Evolutionary conservation across 2,888 invertebrate species (phyloP), one percentile per base, ranked within the genome.

Genomic region (Ophioninae sp.): DNA sequence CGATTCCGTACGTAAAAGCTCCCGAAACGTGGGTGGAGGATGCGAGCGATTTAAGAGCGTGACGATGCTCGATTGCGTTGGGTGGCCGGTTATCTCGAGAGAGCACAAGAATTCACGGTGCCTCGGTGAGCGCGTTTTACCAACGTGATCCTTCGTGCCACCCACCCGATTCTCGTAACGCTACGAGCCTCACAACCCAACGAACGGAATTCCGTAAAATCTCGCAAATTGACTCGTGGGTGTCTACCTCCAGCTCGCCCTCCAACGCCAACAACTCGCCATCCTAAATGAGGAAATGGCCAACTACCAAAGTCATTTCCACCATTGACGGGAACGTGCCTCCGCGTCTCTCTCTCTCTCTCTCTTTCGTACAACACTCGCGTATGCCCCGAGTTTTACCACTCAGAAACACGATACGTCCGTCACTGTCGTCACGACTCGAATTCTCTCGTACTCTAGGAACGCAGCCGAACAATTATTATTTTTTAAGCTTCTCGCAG

Each of bases 141-240:
- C 20, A 39, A 37, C 59, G 10, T 37, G 51, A 17, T 71, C 72
- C 69, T 67, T 58, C 56, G 73, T 77, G 41, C 73, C 68, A 58
- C 83, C 72, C 73, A 30, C 65, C 59, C 63, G 74, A 20, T 58
- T 65, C 72, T 74, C 69, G 74, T 67, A 79, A 69, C 68, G 75
- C 79, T 30, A 30, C n/a, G 30, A 30, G 30, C 30, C 30, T 61
- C 51, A 17, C 17, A 0, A 3, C 51, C 3, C 64, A 44, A 72
- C 63, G 41, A 78, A 85, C 82, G 82, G 88, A 89, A 91, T 92
- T 92, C 91, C 91, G 89, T 86, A 91, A 92, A 92, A 92, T 92
- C 92, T 90, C 88, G 88, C 90, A 90, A 92, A 92, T 91, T 91
- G 88, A 90, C 88, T 90, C 87, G 92, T 92, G 92, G 92, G 92